Evolutionary conservation across 2,113 vertebrate species (phyloP).

Genomic region (Seriola rivoliana): DNA sequence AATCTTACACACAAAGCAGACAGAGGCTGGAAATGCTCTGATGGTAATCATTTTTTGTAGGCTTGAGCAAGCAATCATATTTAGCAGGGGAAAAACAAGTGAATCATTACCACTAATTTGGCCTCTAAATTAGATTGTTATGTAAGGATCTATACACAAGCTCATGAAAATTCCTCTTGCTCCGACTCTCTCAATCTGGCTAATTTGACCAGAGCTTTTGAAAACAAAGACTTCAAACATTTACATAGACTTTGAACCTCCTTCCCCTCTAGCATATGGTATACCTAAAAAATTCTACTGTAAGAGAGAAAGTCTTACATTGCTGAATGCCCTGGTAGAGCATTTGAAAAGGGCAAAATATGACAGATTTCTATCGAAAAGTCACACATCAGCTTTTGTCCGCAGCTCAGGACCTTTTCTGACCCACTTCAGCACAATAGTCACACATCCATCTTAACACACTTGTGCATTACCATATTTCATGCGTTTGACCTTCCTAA

Average conservation of each 20-base stretch:
- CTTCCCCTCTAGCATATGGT: not conserved
- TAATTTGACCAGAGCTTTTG: conserved; percentile 56
- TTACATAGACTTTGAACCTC: conserved; percentile 41
- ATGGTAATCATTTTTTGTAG: conserved; percentile 21
- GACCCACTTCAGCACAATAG: conserved; percentile 38
- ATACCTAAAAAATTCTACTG: not conserved
- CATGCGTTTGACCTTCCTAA: conserved; percentile 68
- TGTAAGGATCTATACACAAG: conserved; percentile 39
- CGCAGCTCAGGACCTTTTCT: conserved; percentile 39
- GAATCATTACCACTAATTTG: conserved; percentile 51
- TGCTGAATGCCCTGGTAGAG: not conserved
- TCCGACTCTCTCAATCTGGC: conserved; percentile 27
- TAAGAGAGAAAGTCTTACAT: not conserved
- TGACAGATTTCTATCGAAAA: conserved; percentile 44
- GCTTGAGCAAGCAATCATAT: not conserved
- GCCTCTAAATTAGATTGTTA: conserved; percentile 60
- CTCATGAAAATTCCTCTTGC: conserved; percentile 24
- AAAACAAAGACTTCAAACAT: conserved; percentile 49
- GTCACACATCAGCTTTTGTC: conserved; percentile 36
- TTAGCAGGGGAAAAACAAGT: conserved; percentile 41
- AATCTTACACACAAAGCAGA: conserved; percentile 20
- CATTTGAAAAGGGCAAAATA: conserved; percentile 49
- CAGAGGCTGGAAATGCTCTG: not conserved
- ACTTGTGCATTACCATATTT: conserved; percentile 45
- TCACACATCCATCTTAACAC: conserved; percentile 32